phyloP scores from a whole-genome alignment of 2,888 invertebrate species.

The Dynastes maya region DNA sequence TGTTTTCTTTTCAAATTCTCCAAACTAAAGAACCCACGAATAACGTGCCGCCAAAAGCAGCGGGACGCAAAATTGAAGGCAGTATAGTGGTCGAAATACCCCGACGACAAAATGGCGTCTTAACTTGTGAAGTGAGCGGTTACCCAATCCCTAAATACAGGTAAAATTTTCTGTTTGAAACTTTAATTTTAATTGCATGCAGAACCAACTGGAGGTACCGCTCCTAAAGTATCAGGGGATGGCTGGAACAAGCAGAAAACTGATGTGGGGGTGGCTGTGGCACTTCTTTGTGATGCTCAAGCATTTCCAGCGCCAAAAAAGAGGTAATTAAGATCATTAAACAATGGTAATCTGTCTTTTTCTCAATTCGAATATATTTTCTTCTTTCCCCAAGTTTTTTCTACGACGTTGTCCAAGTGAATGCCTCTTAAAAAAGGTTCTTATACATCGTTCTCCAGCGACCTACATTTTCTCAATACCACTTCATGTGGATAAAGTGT shows the following conservation, averaged over 20 bases:
- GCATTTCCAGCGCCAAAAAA: constrained; percentile 74
- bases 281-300: constrained; percentile 74
- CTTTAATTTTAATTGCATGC: constrained; percentile 58
- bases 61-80: constrained; percentile 72
- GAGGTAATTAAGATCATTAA: constrained; percentile 68
- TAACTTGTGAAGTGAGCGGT: constrained; percentile 81
- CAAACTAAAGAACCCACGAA: constrained; percentile 73
- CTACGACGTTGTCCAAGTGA: neutral
- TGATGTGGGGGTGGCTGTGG: constrained; percentile 59
- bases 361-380: neutral
- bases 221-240: constrained; percentile 72
- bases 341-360: neutral
- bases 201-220: constrained; percentile 74
- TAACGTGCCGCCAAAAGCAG: constrained; percentile 77
- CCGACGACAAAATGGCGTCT: constrained; percentile 73
- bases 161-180: constrained; percentile 69
- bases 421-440: neutral
- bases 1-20: constrained; percentile 3
- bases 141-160: constrained; percentile 81
- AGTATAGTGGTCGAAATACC: constrained; percentile 76
- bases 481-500: no score
- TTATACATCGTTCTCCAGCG: neutral
- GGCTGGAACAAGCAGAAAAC: constrained; percentile 73
- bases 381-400: neutral
- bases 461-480: neutral